Conservation (phyloP, 2,797 vertebrate genomes). For the Microtus obscurus region DNA sequence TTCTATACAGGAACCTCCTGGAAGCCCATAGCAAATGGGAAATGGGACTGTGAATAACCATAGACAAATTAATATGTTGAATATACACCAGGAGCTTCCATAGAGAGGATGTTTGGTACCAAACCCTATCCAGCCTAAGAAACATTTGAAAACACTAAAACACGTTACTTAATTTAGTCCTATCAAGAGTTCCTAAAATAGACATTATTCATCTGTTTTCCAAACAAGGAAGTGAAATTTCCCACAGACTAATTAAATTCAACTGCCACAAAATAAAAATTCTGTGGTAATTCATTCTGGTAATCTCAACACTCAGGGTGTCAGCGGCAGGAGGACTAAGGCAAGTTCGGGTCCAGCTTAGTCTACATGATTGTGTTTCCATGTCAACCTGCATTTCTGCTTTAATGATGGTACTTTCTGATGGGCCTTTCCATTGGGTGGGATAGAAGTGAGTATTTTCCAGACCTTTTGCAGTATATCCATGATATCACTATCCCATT, state of each 20-base stretch:
- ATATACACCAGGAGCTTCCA: neutral
- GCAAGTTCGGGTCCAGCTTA: neutral
- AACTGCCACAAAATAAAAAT: neutral
- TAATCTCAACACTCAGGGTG: neutral
- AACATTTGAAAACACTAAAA: neutral
- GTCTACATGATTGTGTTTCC: neutral
- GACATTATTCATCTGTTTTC: neutral
- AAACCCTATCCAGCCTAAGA: neutral
- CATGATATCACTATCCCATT: neutral
- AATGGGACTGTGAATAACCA: neutral
- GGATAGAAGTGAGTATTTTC: neutral
- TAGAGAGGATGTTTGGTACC: neutral
- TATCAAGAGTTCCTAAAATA: neutral
- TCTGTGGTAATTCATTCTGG: neutral
- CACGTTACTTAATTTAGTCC: neutral
- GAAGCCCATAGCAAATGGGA: neutral
- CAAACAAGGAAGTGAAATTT: conserved; percentile 26
- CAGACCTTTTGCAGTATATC: too few relatives aligned
- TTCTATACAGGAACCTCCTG: neutral
- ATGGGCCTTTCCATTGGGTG: neutral
- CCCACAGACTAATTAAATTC: neutral
- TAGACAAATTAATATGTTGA: neutral
- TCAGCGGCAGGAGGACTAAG: neutral
- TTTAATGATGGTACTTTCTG: neutral
- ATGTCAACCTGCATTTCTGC: neutral